Percentiles rank a stretch among this genome's conserved stretches.
These are phyloP conservation scores for Netta rufina DNA, from an alignment of 2,797 vertebrate species.

Conservation along the genomic window DNA sequence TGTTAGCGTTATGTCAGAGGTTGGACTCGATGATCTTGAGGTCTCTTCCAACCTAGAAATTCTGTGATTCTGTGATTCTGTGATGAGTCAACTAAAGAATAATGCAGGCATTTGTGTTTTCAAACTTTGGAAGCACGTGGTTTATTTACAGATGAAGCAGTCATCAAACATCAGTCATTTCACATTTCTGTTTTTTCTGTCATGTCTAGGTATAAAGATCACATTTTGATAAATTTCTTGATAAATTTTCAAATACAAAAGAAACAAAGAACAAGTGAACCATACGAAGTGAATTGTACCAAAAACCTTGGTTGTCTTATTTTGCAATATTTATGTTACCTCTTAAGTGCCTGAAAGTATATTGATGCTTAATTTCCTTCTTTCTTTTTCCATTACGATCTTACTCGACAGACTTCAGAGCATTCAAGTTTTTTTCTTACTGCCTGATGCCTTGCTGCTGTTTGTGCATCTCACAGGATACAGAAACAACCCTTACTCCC, in stretches of 20 bases:
- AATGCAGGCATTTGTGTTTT: background rate
- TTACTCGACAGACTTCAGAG: background rate
- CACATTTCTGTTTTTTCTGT: background rate
- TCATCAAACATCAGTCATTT: background rate
- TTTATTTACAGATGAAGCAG: background rate
- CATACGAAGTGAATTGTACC: background rate
- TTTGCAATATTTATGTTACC: background rate
- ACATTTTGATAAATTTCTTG: background rate
- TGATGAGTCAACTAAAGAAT: background rate
- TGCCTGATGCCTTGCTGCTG: background rate
- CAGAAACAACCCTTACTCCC: background rate
- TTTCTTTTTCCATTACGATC: background rate
- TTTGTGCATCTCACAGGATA: background rate
- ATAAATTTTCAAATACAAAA: background rate
- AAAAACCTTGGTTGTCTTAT: background rate
- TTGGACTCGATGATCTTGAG: no score
- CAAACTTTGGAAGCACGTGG: background rate
- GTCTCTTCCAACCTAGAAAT: no score
- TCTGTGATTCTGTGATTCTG: no score
- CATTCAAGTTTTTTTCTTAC: background rate
- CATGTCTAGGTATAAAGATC: background rate
- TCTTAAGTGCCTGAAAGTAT: background rate
- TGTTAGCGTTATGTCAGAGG: no score
- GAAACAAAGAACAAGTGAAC: background rate
- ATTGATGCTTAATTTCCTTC: background rate